Conservation (phyloP, 2,113 vertebrate species). For the Oophaga pumilio region DNA sequence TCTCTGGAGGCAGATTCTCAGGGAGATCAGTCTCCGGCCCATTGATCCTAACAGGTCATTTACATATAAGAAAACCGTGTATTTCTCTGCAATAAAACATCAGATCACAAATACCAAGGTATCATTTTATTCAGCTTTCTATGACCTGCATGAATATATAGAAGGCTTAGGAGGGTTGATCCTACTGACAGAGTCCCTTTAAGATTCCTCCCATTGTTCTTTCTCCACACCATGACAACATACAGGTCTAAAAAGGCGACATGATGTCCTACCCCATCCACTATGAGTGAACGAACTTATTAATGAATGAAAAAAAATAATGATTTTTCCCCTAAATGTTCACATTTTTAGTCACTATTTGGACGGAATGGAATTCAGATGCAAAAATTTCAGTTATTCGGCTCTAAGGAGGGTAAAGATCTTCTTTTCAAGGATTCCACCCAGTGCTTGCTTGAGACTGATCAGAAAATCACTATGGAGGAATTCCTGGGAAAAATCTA, state of each 20-base stretch:
- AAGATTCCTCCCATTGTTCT: neutral
- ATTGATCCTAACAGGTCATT: too few species aligned
- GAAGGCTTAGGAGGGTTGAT: too few species aligned
- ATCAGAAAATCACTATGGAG: neutral
- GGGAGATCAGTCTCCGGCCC: too few species aligned
- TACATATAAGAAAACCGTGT: too few species aligned
- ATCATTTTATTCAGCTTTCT: too few species aligned
- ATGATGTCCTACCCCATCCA: neutral
- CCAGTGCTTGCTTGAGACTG: slow-evolving; percentile 71
- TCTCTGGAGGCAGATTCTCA: too few species aligned
- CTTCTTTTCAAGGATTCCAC: slow-evolving; percentile 79
- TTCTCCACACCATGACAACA: neutral
- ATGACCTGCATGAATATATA: too few species aligned
- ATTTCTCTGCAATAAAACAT: too few species aligned
- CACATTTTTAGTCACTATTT: slow-evolving; percentile 28
- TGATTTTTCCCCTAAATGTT: neutral
- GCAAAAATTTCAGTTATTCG: slow-evolving; percentile 66
- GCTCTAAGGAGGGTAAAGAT: slow-evolving; percentile 66
- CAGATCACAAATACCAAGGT: too few species aligned
- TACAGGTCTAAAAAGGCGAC: neutral
- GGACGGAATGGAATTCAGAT: slow-evolving; percentile 15
- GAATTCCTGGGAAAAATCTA: slow-evolving; percentile 67
- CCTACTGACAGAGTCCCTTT: neutral
- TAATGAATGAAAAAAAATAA: too few species aligned
- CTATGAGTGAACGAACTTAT: neutral